Conservation (phyloP, 2,113 vertebrate species). For the Chunga burmeisteri region DNA sequence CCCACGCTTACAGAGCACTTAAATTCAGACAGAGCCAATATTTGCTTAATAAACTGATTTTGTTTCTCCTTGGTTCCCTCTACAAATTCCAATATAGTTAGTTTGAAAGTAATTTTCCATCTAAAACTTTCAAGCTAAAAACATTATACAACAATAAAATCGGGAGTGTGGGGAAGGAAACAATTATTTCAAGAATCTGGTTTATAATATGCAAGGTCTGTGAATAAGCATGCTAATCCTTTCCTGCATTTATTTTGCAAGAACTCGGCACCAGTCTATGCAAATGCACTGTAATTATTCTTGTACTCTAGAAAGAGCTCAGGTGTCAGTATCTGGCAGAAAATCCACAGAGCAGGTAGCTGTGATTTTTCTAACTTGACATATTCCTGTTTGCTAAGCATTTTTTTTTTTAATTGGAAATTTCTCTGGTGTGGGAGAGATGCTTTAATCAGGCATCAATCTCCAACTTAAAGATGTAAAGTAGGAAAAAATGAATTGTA, state of each 20-base stretch:
- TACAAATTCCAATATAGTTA: not conserved
- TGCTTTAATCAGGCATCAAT: conserved; percentile 49
- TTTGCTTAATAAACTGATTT: not conserved
- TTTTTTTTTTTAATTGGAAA: conserved; percentile 46
- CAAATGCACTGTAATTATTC: conserved; percentile 49
- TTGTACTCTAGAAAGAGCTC: conserved; percentile 1
- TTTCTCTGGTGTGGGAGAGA: not conserved
- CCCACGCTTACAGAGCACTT: not conserved
- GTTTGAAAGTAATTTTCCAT: not conserved
- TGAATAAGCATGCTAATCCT: not conserved
- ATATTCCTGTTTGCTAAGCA: conserved; percentile 12
- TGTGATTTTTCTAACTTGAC: conserved; percentile 52
- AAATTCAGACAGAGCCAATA: not conserved
- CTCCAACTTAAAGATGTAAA: not conserved
- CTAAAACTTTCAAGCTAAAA: not conserved
- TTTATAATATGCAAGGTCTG: not conserved
- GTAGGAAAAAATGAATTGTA: not conserved
- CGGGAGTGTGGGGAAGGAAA: not conserved
- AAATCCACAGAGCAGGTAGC: conserved; percentile 15
- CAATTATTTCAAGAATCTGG: not conserved
- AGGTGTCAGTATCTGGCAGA: not conserved
- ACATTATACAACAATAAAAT: not conserved
- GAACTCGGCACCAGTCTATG: not conserved
- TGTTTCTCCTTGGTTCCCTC: not conserved
- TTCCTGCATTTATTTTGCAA: not conserved